These are phyloP conservation scores for Vanacampus margaritifer DNA, from an alignment of 2,113 vertebrate species.

Conservation along the genomic window DNA sequence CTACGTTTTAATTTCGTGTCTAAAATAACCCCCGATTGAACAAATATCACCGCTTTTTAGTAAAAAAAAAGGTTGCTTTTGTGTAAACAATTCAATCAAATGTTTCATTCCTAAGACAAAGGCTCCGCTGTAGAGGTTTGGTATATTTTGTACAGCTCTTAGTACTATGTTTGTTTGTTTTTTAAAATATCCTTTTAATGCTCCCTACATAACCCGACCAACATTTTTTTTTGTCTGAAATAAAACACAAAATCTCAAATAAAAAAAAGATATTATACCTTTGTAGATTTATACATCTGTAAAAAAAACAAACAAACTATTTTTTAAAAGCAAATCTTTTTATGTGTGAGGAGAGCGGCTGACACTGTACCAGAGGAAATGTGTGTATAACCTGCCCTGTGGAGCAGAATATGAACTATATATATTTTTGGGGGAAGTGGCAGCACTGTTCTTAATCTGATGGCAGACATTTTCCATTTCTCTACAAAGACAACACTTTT, in stretches of 20 bases:
- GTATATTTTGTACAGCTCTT: slow-evolving; percentile 77
- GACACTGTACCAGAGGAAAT: slow-evolving; percentile 78
- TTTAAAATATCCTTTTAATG: slow-evolving; percentile 67
- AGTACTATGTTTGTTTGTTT: slow-evolving; percentile 63
- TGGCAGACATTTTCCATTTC: slow-evolving; percentile 49
- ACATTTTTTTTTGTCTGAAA: slow-evolving; percentile 61
- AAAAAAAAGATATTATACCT: slow-evolving; percentile 58
- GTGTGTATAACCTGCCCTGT: slow-evolving; percentile 79
- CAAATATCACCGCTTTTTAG: slow-evolving; percentile 19
- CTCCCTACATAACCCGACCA: slow-evolving; percentile 65
- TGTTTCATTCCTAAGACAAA: slow-evolving; percentile 45
- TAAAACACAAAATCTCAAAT: slow-evolving; percentile 49
- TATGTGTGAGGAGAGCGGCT: slow-evolving; percentile 72
- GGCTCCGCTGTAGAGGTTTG: slow-evolving; percentile 61
- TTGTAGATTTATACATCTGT: slow-evolving; percentile 76
- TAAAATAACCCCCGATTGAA: slow-evolving; percentile 3
- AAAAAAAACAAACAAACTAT: slow-evolving; percentile 59
- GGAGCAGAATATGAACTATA: slow-evolving; percentile 73
- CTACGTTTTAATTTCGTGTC: background rate
- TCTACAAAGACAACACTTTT: slow-evolving; percentile 52
- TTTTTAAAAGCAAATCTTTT: slow-evolving; percentile 66
- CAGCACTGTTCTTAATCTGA: slow-evolving; percentile 61
- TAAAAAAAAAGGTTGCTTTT: slow-evolving; percentile 4
- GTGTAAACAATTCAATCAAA: slow-evolving; percentile 15
- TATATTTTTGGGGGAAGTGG: slow-evolving; percentile 70